Conservation (phyloP, 2,888 invertebrate genomes). For the Drymonia ruficornis region DNA sequence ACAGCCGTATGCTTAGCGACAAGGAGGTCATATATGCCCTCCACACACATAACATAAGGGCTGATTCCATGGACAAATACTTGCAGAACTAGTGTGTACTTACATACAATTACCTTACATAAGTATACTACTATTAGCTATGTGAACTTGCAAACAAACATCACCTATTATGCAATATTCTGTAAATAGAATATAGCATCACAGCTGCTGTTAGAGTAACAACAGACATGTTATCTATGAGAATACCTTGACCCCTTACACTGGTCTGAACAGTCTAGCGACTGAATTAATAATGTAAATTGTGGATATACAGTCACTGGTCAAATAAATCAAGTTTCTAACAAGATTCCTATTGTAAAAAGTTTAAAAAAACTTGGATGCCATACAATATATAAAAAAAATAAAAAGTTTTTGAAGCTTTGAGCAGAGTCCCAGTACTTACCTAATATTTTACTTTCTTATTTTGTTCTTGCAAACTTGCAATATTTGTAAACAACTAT, state of each 20-base stretch:
- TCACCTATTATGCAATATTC: slow-evolving; percentile 71
- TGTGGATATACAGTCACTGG: too few relatives aligned
- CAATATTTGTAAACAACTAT: too few relatives aligned
- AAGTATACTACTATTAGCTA: slow-evolving; percentile 37
- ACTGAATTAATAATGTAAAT: background rate
- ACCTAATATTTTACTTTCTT: too few relatives aligned
- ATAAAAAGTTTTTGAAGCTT: too few relatives aligned
- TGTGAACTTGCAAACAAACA: slow-evolving; percentile 37
- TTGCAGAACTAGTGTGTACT: slow-evolving; percentile 94
- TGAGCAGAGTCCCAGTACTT: too few relatives aligned
- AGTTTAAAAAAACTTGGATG: too few relatives aligned
- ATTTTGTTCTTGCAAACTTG: too few relatives aligned
- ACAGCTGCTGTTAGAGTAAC: slow-evolving; percentile 12
- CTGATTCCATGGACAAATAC: slow-evolving; percentile 94
- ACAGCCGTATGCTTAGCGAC: slow-evolving; percentile 98
- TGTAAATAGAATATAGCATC: slow-evolving; percentile 60
- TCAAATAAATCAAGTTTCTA: too few relatives aligned
- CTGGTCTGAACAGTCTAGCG: background rate
- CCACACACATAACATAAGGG: slow-evolving; percentile 97
- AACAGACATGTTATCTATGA: slow-evolving; percentile 41
- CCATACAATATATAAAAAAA: too few relatives aligned
- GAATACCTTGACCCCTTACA: slow-evolving; percentile 47
- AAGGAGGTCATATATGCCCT: slow-evolving; percentile 98
- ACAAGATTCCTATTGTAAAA: too few relatives aligned
- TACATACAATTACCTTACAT: slow-evolving; percentile 31